A percentile compares a stretch with the other conserved stretches of the same genome.
These are phyloP conservation scores for Eristalis arbustorum DNA, from an alignment of 2,888 invertebrate species.

Conservation along the genomic window DNA sequence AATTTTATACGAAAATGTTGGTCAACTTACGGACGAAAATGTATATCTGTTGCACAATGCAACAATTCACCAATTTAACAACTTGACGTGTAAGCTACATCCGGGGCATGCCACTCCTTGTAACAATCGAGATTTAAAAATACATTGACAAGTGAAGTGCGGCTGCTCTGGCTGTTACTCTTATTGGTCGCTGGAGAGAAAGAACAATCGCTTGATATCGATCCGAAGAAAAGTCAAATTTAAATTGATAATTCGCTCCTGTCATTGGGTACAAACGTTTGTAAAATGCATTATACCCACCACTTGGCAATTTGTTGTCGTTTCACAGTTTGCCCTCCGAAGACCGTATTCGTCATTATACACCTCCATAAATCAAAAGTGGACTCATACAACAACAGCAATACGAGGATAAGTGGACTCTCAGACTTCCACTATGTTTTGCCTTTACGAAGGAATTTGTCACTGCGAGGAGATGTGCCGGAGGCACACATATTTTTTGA, in stretches of 20 bases:
- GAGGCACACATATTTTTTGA: constrained; percentile 49
- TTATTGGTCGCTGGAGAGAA: constrained; percentile 8
- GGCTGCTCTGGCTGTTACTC: constrained; percentile 16
- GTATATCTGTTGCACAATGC: constrained; percentile 65
- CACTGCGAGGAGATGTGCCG: constrained; percentile 37
- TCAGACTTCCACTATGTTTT: constrained; percentile 6
- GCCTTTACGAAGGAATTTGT: constrained; percentile 17
- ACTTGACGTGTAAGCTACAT: constrained; percentile 58
- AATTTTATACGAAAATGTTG: constrained; percentile 14
- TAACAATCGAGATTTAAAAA: constrained; percentile 69
- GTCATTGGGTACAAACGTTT: constrained; percentile 19
- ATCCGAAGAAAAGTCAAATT: constrained; percentile 63
- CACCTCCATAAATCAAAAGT: constrained; percentile 65
- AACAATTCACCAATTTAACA: constrained; percentile 57
- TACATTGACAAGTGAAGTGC: constrained; percentile 67
- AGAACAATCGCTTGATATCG: constrained; percentile 66
- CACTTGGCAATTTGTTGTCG: constrained; percentile 67
- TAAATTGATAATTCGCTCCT: constrained; percentile 64
- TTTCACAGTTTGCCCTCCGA: constrained; percentile 51
- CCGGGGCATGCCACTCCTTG: constrained; percentile 61
- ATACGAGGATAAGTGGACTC: constrained; percentile 10
- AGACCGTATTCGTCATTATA: constrained; percentile 22
- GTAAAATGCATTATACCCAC: constrained; percentile 55
- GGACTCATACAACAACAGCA: constrained; percentile 27
- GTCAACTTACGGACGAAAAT: constrained; percentile 39